These are phyloP conservation scores for Dendrolimus punctatus DNA, from an alignment of 1,140 invertebrate species.

Conservation along the genomic window DNA sequence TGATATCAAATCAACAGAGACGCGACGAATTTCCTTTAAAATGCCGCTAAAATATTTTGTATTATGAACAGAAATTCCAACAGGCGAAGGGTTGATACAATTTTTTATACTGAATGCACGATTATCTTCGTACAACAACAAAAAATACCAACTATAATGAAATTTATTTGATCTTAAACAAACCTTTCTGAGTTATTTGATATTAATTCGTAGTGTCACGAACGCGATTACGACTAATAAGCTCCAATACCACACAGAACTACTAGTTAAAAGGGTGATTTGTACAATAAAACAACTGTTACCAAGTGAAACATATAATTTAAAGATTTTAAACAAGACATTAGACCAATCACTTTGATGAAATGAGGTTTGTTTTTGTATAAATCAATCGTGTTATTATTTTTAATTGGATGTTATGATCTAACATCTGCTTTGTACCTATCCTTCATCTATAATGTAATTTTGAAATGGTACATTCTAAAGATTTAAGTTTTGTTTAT, in stretches of 20 bases:
- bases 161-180: not conserved
- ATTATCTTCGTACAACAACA: conserved; percentile 28
- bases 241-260: conserved; percentile 28
- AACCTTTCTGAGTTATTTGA: conserved; percentile 29
- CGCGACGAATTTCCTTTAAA: too few relatives aligned
- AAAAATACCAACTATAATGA: conserved; percentile 27
- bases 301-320: conserved; percentile 47
- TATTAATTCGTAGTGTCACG: conserved; percentile 45
- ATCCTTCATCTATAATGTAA: too few relatives aligned
- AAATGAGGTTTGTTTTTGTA: conserved; percentile 39
- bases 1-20: too few relatives aligned
- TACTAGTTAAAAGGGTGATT: conserved; percentile 26
- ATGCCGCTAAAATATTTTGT: too few relatives aligned
- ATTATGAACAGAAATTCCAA: too few relatives aligned
- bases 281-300: conserved; percentile 25
- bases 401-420: conserved; percentile 46
- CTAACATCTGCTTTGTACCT: conserved; percentile 34
- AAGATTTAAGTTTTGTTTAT: too few relatives aligned
- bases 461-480: too few relatives aligned
- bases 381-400: conserved; percentile 57
- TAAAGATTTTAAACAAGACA: conserved; percentile 50
- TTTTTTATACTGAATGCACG: conserved; percentile 50
- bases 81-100: conserved; percentile 34
- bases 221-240: conserved; percentile 28
- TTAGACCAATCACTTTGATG: conserved; percentile 53